Evolutionary conservation across 2,113 vertebrate genomes (phyloP).

Genomic region (Neodon shergylaensis): DNA sequence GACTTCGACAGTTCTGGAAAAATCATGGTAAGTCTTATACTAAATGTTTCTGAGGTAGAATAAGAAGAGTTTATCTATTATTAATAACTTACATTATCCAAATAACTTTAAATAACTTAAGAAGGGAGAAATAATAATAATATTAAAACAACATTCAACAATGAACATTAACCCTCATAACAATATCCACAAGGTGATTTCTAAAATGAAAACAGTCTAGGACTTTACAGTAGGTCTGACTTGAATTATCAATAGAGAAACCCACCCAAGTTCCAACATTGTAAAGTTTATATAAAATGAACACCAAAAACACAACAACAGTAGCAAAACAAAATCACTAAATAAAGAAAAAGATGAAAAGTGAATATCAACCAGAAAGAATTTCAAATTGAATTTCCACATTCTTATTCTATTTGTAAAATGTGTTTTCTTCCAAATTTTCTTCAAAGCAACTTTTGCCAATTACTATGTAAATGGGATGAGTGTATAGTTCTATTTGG

Average conservation of each 20-base stretch:
- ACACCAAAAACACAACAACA: neutral
- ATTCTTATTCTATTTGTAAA: neutral
- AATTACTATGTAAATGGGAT: neutral
- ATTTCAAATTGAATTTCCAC: neutral
- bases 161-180: neutral
- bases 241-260: neutral
- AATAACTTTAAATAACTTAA: neutral
- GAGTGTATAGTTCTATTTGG: neutral
- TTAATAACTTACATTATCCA: neutral
- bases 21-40: neutral
- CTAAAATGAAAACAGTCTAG: neutral
- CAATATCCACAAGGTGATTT: too few relatives aligned
- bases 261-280: too few relatives aligned
- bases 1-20: neutral
- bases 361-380: neutral
- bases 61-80: neutral
- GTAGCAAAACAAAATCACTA: too few relatives aligned
- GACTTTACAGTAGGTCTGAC: neutral
- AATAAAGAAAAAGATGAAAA: neutral
- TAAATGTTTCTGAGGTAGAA: neutral
- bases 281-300: neutral
- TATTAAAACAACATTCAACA: neutral
- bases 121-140: neutral
- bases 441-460: neutral
- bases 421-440: neutral